phyloP scores from a whole-genome alignment of 2,888 invertebrate genomes.

The Drosophila mimica region DNA sequence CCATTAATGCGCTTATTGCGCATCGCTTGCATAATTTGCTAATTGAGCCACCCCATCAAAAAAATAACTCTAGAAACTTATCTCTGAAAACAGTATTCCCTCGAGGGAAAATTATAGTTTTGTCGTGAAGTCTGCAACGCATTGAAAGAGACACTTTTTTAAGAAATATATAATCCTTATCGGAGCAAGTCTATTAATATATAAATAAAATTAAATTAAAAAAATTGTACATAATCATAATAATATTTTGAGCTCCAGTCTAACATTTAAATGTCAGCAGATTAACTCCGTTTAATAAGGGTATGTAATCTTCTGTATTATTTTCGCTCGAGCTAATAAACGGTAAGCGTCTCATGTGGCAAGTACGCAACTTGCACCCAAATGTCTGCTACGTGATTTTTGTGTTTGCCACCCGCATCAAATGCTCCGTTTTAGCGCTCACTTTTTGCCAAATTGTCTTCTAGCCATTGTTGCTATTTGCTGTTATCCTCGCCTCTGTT shows the following conservation, averaged over 20 bases:
- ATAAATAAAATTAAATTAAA: too few relatives aligned
- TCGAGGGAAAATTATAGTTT: not conserved
- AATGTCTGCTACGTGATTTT: conserved; percentile 77
- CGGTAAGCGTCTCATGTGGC: conserved; percentile 55
- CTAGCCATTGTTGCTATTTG: conserved; percentile 2
- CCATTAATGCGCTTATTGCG: conserved; percentile 7
- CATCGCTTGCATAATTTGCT: conserved; percentile 58
- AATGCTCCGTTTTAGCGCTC: conserved; percentile 45
- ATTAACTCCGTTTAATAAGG: not conserved
- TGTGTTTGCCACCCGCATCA: conserved; percentile 40
- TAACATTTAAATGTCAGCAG: not conserved
- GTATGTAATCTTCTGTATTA: not conserved
- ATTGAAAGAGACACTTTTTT: not conserved
- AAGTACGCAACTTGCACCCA: conserved; percentile 69
- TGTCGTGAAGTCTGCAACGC: not conserved
- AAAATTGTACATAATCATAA: too few relatives aligned
- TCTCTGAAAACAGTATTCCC: not conserved
- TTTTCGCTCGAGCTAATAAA: conserved; percentile 53
- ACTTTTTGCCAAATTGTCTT: conserved; percentile 39
- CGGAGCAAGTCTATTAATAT: too few relatives aligned
- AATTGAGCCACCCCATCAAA: conserved; percentile 63
- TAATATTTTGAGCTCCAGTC: not conserved
- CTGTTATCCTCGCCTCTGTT: conserved; percentile 19
- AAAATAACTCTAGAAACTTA: conserved; percentile 6
- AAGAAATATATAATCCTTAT: not conserved